phyloP scores from a whole-genome alignment of 2,113 vertebrate species.

The Tiliqua scincoides region DNA sequence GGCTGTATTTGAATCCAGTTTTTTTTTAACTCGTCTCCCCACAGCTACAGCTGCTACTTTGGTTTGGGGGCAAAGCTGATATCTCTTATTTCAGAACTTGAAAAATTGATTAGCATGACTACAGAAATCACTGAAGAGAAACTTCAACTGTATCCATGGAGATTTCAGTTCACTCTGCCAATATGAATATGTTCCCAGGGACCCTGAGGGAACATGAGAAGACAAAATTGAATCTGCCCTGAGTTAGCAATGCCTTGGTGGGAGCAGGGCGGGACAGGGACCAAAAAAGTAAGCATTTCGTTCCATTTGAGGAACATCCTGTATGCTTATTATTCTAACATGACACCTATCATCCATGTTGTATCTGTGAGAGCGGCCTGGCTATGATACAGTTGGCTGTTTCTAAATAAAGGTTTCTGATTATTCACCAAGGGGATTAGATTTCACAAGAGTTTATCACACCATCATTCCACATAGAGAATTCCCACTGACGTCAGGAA shows the following conservation, averaged over 20 bases:
- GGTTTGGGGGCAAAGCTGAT: background rate
- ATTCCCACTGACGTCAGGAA: background rate
- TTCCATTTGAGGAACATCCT: background rate
- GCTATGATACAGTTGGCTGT: background rate
- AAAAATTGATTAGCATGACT: background rate
- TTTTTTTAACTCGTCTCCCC: background rate
- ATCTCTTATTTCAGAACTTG: background rate
- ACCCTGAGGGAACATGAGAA: background rate
- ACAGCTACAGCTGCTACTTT: background rate
- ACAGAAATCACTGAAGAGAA: background rate
- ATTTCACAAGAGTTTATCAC: constrained; percentile 6
- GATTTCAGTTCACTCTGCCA: background rate
- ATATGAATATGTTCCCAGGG: background rate
- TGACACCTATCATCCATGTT: background rate
- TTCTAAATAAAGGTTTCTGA: background rate
- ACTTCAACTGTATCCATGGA: background rate
- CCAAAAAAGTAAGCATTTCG: background rate
- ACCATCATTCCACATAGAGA: background rate
- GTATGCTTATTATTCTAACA: background rate
- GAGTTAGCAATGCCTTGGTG: background rate
- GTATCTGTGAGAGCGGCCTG: constrained; percentile 4
- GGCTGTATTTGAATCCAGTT: background rate
- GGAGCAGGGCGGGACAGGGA: background rate
- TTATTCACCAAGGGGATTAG: constrained; percentile 18
- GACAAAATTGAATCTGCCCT: background rate